Percentiles rank a stretch among this genome's conserved stretches.
Evolutionary conservation across 2,888 invertebrate species (phyloP).

Genomic region (Empis livida): DNA sequence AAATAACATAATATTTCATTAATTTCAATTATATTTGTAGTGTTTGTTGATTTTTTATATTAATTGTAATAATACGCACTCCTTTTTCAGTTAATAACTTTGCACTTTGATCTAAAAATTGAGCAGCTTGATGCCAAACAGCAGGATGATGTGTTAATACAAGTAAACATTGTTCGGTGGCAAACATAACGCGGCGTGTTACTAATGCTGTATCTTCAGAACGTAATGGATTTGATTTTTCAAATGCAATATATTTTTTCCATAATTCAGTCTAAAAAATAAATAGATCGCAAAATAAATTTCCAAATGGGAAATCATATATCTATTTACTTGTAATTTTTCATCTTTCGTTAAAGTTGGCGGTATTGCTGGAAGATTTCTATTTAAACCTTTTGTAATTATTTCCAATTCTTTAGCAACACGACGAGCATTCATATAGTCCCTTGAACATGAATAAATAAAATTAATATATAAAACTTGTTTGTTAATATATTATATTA

Average conservation of each 20-base stretch:
- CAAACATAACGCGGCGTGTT: conserved; percentile 93
- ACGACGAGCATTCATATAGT: conserved; percentile 93
- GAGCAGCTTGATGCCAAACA: conserved; percentile 98
- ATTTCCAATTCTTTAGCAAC: conserved; percentile 95
- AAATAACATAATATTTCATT: too few relatives aligned
- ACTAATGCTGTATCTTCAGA: conserved; percentile 92
- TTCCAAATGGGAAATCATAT: conserved; percentile 7
- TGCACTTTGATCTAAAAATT: conserved; percentile 90
- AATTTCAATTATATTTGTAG: too few relatives aligned
- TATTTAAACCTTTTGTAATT: conserved; percentile 85
- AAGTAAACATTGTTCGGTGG: conserved; percentile 92
- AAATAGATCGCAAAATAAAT: background rate
- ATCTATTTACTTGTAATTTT: conserved; percentile 61
- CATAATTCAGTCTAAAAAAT: conserved; percentile 74
- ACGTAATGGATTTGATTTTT: conserved; percentile 88
- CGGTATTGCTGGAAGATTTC: conserved; percentile 94
- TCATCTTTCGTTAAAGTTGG: conserved; percentile 84
- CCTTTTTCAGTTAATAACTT: conserved; percentile 91
- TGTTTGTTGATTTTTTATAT: background rate
- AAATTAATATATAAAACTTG: background rate
- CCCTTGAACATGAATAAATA: conserved; percentile 43
- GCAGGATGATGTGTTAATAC: conserved; percentile 97
- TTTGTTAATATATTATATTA: conserved; percentile 12
- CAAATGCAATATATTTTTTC: conserved; percentile 98
- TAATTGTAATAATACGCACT: conserved; percentile 40